Evolutionary conservation across 2,113 vertebrate genomes (phyloP).

Genomic region (Sapayoa aenigma): DNA sequence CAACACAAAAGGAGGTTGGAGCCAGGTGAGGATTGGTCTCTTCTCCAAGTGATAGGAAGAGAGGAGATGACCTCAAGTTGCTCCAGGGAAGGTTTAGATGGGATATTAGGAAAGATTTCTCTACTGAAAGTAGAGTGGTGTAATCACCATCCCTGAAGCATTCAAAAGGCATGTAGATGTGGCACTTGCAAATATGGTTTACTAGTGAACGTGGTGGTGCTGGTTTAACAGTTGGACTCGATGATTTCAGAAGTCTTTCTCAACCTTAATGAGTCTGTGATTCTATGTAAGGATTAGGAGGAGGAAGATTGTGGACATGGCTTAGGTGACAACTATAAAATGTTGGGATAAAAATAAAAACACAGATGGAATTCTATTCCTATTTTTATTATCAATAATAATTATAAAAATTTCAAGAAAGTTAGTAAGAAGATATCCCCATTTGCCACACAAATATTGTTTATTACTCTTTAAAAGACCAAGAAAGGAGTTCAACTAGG

Average conservation of each 20-base stretch:
- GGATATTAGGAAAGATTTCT: background rate
- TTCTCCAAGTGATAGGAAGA: background rate
- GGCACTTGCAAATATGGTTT: background rate
- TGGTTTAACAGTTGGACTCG: background rate
- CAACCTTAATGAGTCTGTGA: background rate
- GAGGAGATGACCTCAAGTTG: background rate
- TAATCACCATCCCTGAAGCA: background rate
- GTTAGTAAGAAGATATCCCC: background rate
- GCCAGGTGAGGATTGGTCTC: background rate
- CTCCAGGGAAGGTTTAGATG: background rate
- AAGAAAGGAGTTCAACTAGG: background rate
- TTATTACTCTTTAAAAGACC: background rate
- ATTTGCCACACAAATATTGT: background rate
- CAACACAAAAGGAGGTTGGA: background rate
- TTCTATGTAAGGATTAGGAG: background rate
- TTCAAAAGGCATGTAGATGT: rapidly evolving
- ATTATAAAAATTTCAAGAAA: background rate
- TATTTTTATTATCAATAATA: background rate
- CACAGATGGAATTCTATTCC: background rate
- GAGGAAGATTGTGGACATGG: background rate
- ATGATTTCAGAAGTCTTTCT: background rate
- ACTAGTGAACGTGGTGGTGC: background rate
- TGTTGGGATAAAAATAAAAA: background rate
- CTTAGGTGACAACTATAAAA: background rate
- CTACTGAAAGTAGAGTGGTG: no score